Percentiles rank a stretch among this genome's conserved stretches.
phyloP scores from a whole-genome alignment of 1,140 invertebrate species.

The Drosophila oshimai region DNA sequence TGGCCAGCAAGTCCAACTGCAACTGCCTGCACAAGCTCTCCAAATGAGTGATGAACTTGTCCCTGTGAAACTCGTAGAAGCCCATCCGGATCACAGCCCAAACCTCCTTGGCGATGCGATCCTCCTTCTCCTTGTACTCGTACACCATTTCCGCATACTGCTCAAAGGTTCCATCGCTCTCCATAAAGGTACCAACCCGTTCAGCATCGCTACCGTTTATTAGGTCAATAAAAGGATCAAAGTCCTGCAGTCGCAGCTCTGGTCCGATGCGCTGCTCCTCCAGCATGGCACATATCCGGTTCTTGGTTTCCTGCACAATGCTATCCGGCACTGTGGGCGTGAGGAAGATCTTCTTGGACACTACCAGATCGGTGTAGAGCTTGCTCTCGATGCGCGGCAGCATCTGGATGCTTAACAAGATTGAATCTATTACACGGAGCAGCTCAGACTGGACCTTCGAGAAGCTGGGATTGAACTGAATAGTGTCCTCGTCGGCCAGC shows the following conservation, averaged over 20 bases:
- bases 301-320: conserved; percentile 85
- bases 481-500: conserved; percentile 86
- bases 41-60: conserved; percentile 90
- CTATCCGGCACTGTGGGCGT: conserved; percentile 88
- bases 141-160: conserved; percentile 87
- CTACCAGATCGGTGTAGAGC: conserved; percentile 69
- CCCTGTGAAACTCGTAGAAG: conserved; percentile 93
- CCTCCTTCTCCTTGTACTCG: conserved; percentile 86
- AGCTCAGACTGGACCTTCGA: conserved; percentile 88
- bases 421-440: conserved; percentile 88
- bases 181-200: conserved; percentile 88
- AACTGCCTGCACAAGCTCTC: conserved; percentile 87
- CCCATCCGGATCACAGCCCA: conserved; percentile 89
- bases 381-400: conserved; percentile 88
- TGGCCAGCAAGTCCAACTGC: conserved; percentile 87
- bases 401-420: conserved; percentile 87
- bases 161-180: conserved; percentile 86
- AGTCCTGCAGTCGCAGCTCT: conserved; percentile 88
- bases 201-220: conserved; percentile 88
- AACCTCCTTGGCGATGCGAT: conserved; percentile 86
- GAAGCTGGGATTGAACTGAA: conserved; percentile 92
- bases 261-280: conserved; percentile 88
- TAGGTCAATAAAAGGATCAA: conserved; percentile 91
- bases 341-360: conserved; percentile 60
- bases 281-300: conserved; percentile 85